Base-by-base conservation (phyloP, 2,113 vertebrate genomes). In the Oxyruncus cristatus region DNA sequence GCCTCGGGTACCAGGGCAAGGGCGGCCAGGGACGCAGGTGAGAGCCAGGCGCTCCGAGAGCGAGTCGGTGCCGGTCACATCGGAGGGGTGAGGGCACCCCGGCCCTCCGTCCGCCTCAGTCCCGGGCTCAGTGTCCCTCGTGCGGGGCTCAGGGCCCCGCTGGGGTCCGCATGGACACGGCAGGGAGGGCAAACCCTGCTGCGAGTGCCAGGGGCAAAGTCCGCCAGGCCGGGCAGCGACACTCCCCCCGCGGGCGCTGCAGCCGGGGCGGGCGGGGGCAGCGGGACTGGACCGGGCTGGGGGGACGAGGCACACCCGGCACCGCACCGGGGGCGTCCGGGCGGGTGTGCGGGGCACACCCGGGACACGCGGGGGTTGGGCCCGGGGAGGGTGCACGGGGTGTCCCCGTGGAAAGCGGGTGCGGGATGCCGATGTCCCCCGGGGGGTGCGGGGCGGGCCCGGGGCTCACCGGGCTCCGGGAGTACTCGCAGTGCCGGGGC, bases 21-120 rank as follows among this genome's bases (percentile, higher is more conserved):
- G 37, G 59, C 35, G 13, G 26, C 24, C 59, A n/a, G 55, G 9
- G 49, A 12, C 67, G 32, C 56, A 1, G 49, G n/a, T 3, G 6
- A 58, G 56, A 59, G 72, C 35, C 65, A 18, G 44, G 23, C 6
- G 44, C 66, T 19, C 50, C 18, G 49, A 50, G 49, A 27, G 14
- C 24, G 49, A 19, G 53, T 32, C 63, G 1, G 7, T 6, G 85
- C 61, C 4, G 0, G 1, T 8, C 6, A 16, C 32, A 4, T 2
- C 70, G 0, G 8, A 6, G 55, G 8, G 22, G 24, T 2, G 68
- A 0, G 39, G 56, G n/a, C n/a, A 11, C 18, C 32, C 35, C 16
- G 0, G 24, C 35, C 35, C 24, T 9, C 0, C 1, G 35, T 4
- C 44, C 37, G 0, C 4, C 3, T 28, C 47, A 2, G 21, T 10